A percentile compares a stretch with the other conserved stretches of the same genome.
Evolutionary conservation across 2,888 invertebrate species (phyloP).

Genomic region (Macrophya annulata): DNA sequence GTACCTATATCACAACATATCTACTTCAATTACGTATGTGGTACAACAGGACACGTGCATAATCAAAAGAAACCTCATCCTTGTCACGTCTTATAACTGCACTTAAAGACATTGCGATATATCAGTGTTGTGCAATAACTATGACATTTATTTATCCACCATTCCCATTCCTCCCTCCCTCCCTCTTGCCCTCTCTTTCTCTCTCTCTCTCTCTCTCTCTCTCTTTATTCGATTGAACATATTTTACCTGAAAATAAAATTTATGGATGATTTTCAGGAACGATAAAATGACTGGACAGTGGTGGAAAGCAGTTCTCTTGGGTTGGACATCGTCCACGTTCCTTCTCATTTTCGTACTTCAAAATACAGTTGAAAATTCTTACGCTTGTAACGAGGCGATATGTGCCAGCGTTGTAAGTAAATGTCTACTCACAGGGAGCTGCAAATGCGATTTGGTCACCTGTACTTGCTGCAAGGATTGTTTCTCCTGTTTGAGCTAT

Average conservation of each 20-base stretch:
- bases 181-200: background rate
- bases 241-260: background rate
- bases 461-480: constrained; percentile 97
- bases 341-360: constrained; percentile 64
- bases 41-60: background rate
- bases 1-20: background rate
- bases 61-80: constrained; percentile 38
- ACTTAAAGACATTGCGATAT: background rate
- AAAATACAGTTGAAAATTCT: constrained; percentile 64
- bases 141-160: constrained; percentile 47
- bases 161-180: constrained; percentile 25
- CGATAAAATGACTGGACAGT: constrained; percentile 65
- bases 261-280: background rate
- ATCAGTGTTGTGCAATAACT: constrained; percentile 16
- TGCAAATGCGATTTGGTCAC: constrained; percentile 97
- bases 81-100: background rate
- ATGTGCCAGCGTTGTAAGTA: constrained; percentile 97
- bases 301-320: constrained; percentile 64
- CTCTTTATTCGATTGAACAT: background rate
- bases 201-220: background rate
- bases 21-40: background rate
- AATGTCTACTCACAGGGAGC: constrained; percentile 97
- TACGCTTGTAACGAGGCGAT: constrained; percentile 93
- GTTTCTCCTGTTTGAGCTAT: constrained; percentile 93
- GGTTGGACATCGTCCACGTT: constrained; percentile 63